Base-by-base conservation (phyloP, 2,113 vertebrate genomes). In the Cololabis saira region DNA sequence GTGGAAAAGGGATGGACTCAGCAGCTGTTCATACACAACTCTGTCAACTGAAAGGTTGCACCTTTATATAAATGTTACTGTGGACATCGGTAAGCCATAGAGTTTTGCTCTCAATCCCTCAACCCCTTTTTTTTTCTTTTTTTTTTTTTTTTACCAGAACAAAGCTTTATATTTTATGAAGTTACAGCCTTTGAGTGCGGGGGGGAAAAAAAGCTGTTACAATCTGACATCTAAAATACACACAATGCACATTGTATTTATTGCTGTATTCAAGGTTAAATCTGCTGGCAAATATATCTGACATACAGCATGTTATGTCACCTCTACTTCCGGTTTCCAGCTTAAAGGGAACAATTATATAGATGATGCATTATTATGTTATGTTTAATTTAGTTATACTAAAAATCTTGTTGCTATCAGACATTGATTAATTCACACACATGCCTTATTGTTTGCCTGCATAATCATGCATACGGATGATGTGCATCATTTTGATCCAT, bases 11-110 rank as follows among this genome's bases (percentile, higher is more conserved):
- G 97, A 99, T 0, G 98, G 98, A 15, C 90, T 99, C 42, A 96
- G 92, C 43, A 95, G 93, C 51, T 99, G 98, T 78, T 90, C 84
- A 0, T 99, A 99, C 65, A 92, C 93, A 54, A 89, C 93, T 22
- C 65, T 96, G 12, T 95, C 95, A 0, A 63, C 95, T 59, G 89
- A 96, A 69, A 91, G 94, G 54, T 87, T 86, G n/a, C 93, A 91
- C 8, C 87, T 98, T 3, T 99, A 97, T 54, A 57, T 94, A 62
- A 99, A 99, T 65, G 74, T 99, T 71, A 99, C 98, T 0, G 96
- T 95, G 74, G 95, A 98, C 72, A 94, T 99, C 21, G 93, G 93
- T 13, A 84, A 74, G 30, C 91, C 87, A 8, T 18, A 61, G 37
- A 83, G 63, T n/a, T 86, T 74, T 91, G 49, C 17, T 77, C 48